Evolutionary conservation across 2,113 vertebrate genomes (phyloP).

Genomic region (Leuciscus idus): DNA sequence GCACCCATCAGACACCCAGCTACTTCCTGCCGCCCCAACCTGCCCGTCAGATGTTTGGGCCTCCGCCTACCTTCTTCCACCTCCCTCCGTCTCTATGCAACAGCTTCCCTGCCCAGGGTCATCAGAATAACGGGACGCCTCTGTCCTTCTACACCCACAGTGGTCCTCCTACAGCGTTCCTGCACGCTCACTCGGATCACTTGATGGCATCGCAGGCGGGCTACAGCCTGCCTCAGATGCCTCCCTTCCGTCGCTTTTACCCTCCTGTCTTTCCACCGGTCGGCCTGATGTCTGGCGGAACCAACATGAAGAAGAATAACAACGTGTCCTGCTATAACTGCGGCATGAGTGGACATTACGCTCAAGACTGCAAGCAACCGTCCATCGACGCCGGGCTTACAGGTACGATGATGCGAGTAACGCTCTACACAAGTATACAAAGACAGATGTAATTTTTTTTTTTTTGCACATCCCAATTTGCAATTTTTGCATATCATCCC

Average conservation of each 20-base stretch:
- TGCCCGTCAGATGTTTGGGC: constrained; percentile 83
- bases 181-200: constrained; percentile 78
- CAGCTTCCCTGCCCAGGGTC: constrained; percentile 87
- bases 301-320: constrained; percentile 84
- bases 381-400: constrained; percentile 84
- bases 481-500: no score
- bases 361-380: constrained; percentile 90
- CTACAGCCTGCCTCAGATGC: constrained; percentile 85
- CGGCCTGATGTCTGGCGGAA: constrained; percentile 76
- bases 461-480: neutral
- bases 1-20: constrained; percentile 68
- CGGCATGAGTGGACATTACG: constrained; percentile 87
- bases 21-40: constrained; percentile 83
- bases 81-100: constrained; percentile 81
- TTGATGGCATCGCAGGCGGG: constrained; percentile 83
- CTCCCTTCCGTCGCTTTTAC: constrained; percentile 79
- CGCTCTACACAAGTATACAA: neutral
- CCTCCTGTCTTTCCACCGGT: constrained; percentile 80
- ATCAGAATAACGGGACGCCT: constrained; percentile 81
- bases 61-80: constrained; percentile 78
- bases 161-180: constrained; percentile 77
- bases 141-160: constrained; percentile 82
- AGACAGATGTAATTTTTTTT: neutral
- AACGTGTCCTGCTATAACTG: constrained; percentile 89
- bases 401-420: constrained; percentile 74